These are phyloP conservation scores for Tetranychus cinnabarinus DNA, from an alignment of 1,140 invertebrate species.

Conservation along the genomic window DNA sequence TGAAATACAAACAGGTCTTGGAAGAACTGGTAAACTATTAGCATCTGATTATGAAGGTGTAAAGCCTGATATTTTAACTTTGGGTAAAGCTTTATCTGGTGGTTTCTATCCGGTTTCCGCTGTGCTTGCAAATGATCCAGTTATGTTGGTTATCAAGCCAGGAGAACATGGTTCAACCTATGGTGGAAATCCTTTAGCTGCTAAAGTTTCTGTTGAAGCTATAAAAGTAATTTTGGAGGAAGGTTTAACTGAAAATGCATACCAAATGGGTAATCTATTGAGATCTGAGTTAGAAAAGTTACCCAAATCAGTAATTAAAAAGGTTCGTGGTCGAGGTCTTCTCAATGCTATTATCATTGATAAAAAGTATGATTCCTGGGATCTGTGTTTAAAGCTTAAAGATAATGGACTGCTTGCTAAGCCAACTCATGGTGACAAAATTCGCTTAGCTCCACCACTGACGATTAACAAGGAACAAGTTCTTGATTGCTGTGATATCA, in stretches of 20 bases:
- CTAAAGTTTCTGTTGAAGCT: slow-evolving; percentile 39
- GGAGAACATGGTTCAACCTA: slow-evolving; percentile 96
- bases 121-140: slow-evolving; percentile 51
- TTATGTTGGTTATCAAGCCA: slow-evolving; percentile 76
- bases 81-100: slow-evolving; percentile 91
- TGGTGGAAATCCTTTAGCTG: slow-evolving; percentile 89
- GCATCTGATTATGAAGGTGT: slow-evolving; percentile 77
- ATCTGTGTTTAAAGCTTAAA: slow-evolving; percentile 63
- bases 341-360: slow-evolving; percentile 88
- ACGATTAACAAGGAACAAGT: slow-evolving; percentile 63
- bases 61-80: slow-evolving; percentile 70
- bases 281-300: slow-evolving; percentile 42
- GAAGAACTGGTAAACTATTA: slow-evolving; percentile 61
- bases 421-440: slow-evolving; percentile 82
- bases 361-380: slow-evolving; percentile 54
- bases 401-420: slow-evolving; percentile 81
- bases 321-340: slow-evolving; percentile 72
- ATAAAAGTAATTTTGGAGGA: slow-evolving; percentile 54
- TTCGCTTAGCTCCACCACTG: slow-evolving; percentile 80
- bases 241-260: slow-evolving; percentile 63
- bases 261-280: slow-evolving; percentile 49
- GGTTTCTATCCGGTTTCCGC: slow-evolving; percentile 86
- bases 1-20: slow-evolving; percentile 83
- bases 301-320: slow-evolving; percentile 42
- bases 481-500: slow-evolving; percentile 52